A percentile compares a stretch with the other conserved stretches of the same genome.
phyloP scores from a whole-genome alignment of 1,140 invertebrate genomes.

The Ceratoteleas bidentatus region DNA sequence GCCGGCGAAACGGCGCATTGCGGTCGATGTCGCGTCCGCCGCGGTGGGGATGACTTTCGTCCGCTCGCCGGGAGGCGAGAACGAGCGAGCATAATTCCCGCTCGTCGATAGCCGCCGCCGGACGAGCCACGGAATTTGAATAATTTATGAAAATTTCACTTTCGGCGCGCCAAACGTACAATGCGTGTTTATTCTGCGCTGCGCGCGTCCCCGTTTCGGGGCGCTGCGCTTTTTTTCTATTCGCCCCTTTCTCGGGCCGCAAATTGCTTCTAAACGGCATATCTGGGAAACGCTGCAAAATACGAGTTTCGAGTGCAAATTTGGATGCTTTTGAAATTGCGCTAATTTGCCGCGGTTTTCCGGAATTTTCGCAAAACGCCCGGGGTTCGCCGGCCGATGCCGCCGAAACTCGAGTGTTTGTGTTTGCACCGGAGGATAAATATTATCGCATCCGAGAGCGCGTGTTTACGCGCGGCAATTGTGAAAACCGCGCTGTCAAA shows the following conservation, averaged over 20 bases:
- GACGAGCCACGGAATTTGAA: conserved; percentile 47
- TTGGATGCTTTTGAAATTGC: too few relatives aligned
- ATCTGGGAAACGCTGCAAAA: conserved; percentile 32
- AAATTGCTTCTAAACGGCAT: conserved; percentile 41
- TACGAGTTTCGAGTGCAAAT: conserved; percentile 2
- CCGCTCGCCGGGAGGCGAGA: conserved; percentile 53
- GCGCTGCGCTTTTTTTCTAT: conserved; percentile 12
- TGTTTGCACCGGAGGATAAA: too few relatives aligned
- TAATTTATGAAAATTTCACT: conserved; percentile 58
- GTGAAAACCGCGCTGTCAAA: too few relatives aligned
- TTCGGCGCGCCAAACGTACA: conserved; percentile 13
- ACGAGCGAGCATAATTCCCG: conserved; percentile 53
- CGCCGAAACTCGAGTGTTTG: too few relatives aligned
- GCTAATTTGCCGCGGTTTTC: conserved; percentile 3
- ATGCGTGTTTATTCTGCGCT: conserved; percentile 30
- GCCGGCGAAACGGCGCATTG: conserved; percentile 60
- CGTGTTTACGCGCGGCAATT: too few relatives aligned
- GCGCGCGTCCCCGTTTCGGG: background rate
- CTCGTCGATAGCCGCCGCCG: conserved; percentile 30
- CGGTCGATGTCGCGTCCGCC: conserved; percentile 55
- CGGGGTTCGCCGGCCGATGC: too few relatives aligned
- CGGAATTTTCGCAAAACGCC: background rate
- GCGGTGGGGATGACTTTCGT: conserved; percentile 58
- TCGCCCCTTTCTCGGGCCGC: background rate
- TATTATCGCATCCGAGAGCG: too few relatives aligned